Evolutionary conservation across 2,888 invertebrate genomes (phyloP), one percentile per base, ranked within the genome.

Genomic region (Tetheella fluctuosa): DNA sequence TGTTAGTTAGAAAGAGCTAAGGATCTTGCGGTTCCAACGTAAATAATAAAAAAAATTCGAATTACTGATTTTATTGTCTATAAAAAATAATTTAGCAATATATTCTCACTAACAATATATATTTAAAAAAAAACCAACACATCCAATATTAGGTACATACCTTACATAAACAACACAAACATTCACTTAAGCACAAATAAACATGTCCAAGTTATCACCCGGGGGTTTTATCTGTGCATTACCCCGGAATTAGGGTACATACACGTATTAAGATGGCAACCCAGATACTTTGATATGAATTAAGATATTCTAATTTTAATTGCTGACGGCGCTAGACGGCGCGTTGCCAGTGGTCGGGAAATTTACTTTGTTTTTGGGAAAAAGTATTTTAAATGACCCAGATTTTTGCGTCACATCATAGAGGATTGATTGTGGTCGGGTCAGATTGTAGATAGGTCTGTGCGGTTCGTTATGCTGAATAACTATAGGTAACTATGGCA

Each of bases 221-320:
- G 76, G 74, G 74, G 73, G 73, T 82, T 85, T 88, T 89, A 91
- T 91, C 89, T 89, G 77, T 65, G 73, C 77, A 80, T 89, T 87
- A 87, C 88, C 86, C 89, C 84, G 77, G 86, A 90, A 92, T 92
- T 92, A 91, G 91, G 91, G 91, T 88, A 90, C 83, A 80, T 81
- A 83, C 89, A 87, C 86, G 83, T 90, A 90, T 92, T 91, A 91
- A 92, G 92, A 92, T 92, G 88, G 90, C 87, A 93, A 89, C 91
- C 91, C 91, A 79, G 93, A 92, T 91, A 90, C 86, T 88, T 88
- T 85, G 95, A 95, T 95, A 94, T 94, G 94, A 94, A 95, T 95
- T 95, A 95, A 95, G 95, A 95, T 95, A 95, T 95, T 95, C 95
- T 95, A 95, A 95, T 95, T 94, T 90, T 93, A 93, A 93, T 90